Evolutionary conservation across 2,797 vertebrate species (phyloP), one percentile per base, ranked within the genome.

Genomic region (Centroberyx gerrardi): DNA sequence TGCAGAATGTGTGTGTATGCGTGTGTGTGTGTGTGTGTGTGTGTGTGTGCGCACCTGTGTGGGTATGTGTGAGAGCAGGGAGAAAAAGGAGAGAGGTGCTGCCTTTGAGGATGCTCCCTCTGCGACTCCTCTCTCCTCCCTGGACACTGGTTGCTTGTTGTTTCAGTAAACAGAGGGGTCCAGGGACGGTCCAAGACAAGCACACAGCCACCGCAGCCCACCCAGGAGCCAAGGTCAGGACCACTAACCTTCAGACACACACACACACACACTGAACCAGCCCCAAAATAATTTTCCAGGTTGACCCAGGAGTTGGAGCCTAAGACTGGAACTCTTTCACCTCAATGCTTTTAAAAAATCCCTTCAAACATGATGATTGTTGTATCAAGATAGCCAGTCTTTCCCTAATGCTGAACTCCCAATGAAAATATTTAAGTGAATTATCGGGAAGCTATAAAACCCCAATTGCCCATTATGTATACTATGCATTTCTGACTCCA

Each of bases 211-310:
- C 82, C 22, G 62, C 71, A 72, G 91, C 91, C 93, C 92, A 93
- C 91, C 92, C 93, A 92, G 87, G 78, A 90, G 87, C 77, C 86
- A 75, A 84, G 89, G 86, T 90, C 89, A 90, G 77, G 75, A 74
- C 79, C 68, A 38, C 72, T 84, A 75, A 88, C 82, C 76, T 85
- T 78, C 83, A 62, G 17, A 84, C 76, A 73, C 62, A 78, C 22
- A 55, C 55, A 84, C 75, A 72, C 62, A 78, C 27, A 56, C 55
- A 66, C 49, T 4, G 15, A 80, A 59, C 49, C 42, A 18, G 38
- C 42, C 38, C n/a, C 38, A 55, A 8, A 64, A 80, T 70, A 22
- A 49, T 62, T 70, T 70, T 80, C 68, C 29, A 86, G 40, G 74
- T 73, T 68, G 51, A 77, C 56, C 8, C 31, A 49, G 29, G n/a